Evolutionary conservation across 2,888 invertebrate genomes (phyloP).

Genomic region (Ashinkailepas kermadecensis): DNA sequence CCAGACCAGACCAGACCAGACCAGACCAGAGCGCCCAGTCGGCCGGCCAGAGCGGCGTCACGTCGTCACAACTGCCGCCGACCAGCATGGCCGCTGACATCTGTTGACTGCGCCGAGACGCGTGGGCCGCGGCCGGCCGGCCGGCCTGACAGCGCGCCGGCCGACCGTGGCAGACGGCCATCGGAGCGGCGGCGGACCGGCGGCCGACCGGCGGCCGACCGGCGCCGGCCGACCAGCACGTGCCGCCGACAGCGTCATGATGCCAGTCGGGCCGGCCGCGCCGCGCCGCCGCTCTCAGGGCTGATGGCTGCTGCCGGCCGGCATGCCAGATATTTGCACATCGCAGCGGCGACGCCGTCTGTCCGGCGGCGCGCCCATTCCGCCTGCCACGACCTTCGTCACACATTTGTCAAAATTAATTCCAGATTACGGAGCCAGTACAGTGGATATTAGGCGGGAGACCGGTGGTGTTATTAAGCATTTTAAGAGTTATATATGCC

Average conservation of each 20-base stretch:
- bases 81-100: too few relatives aligned
- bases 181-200: not conserved
- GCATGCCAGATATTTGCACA: not conserved
- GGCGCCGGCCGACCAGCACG: not conserved
- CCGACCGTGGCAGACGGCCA: not conserved
- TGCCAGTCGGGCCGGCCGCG: not conserved
- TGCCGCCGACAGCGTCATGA: conserved; percentile 3
- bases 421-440: conserved; percentile 5
- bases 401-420: conserved; percentile 20
- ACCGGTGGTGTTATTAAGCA: conserved; percentile 20
- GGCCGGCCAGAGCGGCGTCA: too few relatives aligned
- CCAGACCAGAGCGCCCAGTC: too few relatives aligned
- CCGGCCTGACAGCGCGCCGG: not conserved
- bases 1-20: too few relatives aligned
- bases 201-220: not conserved
- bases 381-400: not conserved
- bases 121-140: too few relatives aligned
- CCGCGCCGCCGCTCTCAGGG: too few relatives aligned
- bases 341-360: not conserved
- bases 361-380: not conserved
- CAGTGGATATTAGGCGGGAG: conserved; percentile 5
- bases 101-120: too few relatives aligned
- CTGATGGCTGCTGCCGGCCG: not conserved
- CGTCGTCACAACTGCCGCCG: too few relatives aligned
- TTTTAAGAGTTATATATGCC: conserved; percentile 22